Evolutionary conservation across 2,797 vertebrate species (phyloP), one percentile per base, ranked within the genome.

Genomic region (Acanthiza pusilla): DNA sequence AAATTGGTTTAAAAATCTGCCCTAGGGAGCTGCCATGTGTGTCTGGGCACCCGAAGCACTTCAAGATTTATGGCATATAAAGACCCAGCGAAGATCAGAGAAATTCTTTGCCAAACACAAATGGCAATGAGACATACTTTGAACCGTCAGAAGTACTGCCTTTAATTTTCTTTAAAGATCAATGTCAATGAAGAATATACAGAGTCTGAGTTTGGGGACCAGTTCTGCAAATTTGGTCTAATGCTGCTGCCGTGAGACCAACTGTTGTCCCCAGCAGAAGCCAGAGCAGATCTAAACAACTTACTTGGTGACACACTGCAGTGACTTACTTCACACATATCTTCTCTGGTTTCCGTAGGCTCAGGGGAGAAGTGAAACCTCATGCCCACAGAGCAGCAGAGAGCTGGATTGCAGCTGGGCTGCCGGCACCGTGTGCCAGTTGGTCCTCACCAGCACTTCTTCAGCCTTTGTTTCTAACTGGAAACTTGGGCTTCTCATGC

Each of bases 101-200:
- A 61, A 94, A 91, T 84, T 67, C 85, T 89, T 91, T 76, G 55
- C 71, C 88, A 86, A 71, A 76, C 51, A 79, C 40, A 96, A 95
- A 79, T 74, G 45, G 71, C 74, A 89, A 62, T 23, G 79, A 91
- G 61, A 88, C 45, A 23, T 71, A 47, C 61, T 94, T 94, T 91
- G 82, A 89, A 88, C 82, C 1, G 0, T 62, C 82, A 72, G 58
- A 75, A 91, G 47, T 62, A 63, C 36, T 80, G 76, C 66, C 58
- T 93, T 85, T 80, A 68, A 76, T 83, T 88, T 80, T 83, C 51
- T 73, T 80, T 60, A 34, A 85, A 91, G 54, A 86, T 78, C 48
- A 43, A 43, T 60, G 76, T 90, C 70, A 67, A 11, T 73, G 62
- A 77, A 92, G 81, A 89, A 75, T 89, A 38, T 30, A 62, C 40